These are phyloP conservation scores for Thymelicus sylvestris DNA, from an alignment of 2,888 invertebrate genomes.

Conservation along the genomic window DNA sequence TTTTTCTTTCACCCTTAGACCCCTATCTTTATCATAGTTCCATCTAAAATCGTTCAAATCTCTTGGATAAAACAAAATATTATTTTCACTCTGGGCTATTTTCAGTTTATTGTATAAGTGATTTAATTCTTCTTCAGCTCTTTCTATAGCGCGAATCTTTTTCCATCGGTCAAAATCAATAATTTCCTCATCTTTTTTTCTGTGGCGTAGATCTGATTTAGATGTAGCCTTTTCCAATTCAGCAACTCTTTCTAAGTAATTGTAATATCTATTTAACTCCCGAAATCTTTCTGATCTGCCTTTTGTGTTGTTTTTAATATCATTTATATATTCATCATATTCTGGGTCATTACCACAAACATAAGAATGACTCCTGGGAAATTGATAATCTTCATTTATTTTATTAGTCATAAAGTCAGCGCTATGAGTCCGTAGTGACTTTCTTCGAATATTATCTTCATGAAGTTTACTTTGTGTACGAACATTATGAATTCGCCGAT, in stretches of 20 bases:
- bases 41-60: constrained; percentile 90
- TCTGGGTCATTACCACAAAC: constrained; percentile 82
- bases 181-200: constrained; percentile 91
- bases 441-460: constrained; percentile 58
- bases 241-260: constrained; percentile 92
- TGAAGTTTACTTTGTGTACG: constrained; percentile 70
- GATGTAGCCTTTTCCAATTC: constrained; percentile 92
- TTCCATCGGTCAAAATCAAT: constrained; percentile 96
- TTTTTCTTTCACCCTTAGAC: constrained; percentile 92
- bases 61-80: constrained; percentile 92
- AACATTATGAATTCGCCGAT: constrained; percentile 85
- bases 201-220: constrained; percentile 87
- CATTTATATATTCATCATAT: constrained; percentile 88
- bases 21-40: constrained; percentile 90
- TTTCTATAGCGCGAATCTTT: constrained; percentile 90
- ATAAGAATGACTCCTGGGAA: constrained; percentile 71
- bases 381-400: constrained; percentile 44
- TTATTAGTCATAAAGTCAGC: constrained; percentile 76
- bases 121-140: constrained; percentile 92
- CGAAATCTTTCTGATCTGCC: constrained; percentile 91
- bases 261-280: constrained; percentile 93
- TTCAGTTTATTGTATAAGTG: constrained; percentile 90
- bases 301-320: constrained; percentile 85
- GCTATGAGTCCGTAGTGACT: constrained; percentile 86
- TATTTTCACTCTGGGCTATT: constrained; percentile 91